A percentile compares a stretch with the other conserved stretches of the same genome.
phyloP scores from a whole-genome alignment of 2,797 vertebrate genomes.

The Notoglanidium macrostoma region DNA sequence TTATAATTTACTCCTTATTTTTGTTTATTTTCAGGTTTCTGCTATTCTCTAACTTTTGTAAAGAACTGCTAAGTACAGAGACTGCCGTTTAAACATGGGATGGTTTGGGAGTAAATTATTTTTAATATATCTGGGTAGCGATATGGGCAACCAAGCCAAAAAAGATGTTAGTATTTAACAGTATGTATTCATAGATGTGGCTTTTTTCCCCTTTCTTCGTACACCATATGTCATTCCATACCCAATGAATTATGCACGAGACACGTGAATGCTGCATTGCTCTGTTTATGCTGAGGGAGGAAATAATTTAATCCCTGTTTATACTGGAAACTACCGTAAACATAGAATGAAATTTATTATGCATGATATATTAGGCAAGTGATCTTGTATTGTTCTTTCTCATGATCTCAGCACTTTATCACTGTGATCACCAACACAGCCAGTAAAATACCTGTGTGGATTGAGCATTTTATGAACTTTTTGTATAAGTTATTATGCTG shows the following conservation, averaged over 20 bases:
- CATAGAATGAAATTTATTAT: not conserved
- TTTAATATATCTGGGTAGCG: not conserved
- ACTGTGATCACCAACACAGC: not conserved
- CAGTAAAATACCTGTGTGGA: not conserved
- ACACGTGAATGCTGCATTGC: conserved; percentile 20
- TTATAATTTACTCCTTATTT: not conserved
- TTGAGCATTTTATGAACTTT: not conserved
- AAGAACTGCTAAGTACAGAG: not conserved
- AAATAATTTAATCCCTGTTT: not conserved
- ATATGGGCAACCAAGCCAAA: not conserved
- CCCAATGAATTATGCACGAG: conserved; percentile 27
- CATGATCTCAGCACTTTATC: not conserved
- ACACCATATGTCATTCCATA: conserved; percentile 20
- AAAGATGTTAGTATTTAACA: not conserved
- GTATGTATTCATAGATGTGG: not conserved
- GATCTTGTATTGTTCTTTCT: not conserved
- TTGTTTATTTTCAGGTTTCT: not conserved
- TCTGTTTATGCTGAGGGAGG: not conserved
- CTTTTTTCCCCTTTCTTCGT: not conserved
- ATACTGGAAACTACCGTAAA: not conserved
- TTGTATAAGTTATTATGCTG: not conserved
- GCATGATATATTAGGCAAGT: not conserved
- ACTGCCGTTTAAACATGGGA: not conserved
- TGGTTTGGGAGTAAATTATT: not conserved
- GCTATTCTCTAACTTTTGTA: not conserved